These are phyloP conservation scores for Conus ventricosus DNA, from an alignment of 1,140 invertebrate species.

Conservation along the genomic window DNA sequence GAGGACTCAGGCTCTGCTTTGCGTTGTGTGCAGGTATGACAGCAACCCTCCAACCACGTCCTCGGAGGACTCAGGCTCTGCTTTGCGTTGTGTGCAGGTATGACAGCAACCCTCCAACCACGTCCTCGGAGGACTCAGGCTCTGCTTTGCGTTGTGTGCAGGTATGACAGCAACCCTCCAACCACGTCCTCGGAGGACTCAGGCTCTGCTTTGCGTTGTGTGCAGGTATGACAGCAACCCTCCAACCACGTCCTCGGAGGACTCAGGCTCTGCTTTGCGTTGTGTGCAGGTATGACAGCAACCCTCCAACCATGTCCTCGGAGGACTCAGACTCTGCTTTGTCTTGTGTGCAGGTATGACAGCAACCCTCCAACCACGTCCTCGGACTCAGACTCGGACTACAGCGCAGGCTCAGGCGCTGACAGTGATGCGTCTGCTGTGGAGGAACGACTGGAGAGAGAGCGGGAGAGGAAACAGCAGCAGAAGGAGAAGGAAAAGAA, in stretches of 20 bases:
- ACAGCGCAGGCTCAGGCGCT: constrained; percentile 40
- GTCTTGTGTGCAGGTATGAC: constrained; percentile 59
- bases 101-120: constrained; percentile 69
- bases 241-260: too few species aligned
- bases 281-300: too few species aligned
- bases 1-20: not conserved
- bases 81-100: constrained; percentile 47
- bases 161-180: too few species aligned
- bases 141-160: too few species aligned
- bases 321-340: too few species aligned
- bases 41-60: too few species aligned
- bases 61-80: too few species aligned
- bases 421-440: constrained; percentile 64
- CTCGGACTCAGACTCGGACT: constrained; percentile 48
- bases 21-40: too few species aligned
- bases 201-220: not conserved
- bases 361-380: constrained; percentile 67
- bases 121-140: constrained; percentile 13
- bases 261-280: too few species aligned
- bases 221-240: too few species aligned
- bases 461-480: constrained; percentile 76
- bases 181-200: too few species aligned
- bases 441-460: constrained; percentile 70
- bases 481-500: constrained; percentile 74
- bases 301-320: too few species aligned